Base-by-base conservation (phyloP, 2,888 invertebrate species). In the Iphiclides podalirius region DNA sequence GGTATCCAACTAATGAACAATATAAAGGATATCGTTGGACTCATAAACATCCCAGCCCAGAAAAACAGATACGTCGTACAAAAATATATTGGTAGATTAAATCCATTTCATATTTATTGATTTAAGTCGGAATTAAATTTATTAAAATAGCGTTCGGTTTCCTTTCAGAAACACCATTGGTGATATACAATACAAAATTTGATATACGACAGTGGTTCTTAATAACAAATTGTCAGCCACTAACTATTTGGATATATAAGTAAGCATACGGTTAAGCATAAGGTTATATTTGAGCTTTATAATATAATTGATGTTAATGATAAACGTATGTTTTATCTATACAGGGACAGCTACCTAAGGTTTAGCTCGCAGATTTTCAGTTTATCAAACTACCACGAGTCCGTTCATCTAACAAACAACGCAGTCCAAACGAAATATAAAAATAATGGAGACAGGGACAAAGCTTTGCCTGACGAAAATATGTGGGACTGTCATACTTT, bases 121-220 rank as follows among this genome's bases (percentile, higher is more conserved):
- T 20, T 20, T 20, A 20, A 4, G 2, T 2, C 31, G 31, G 8
- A 4, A 31, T 31, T 31, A 14, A 34, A 34, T 6, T 12, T 37
- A 38, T 37, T 31, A 26, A 20, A 41, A 50, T 58, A 14, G 4
- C 14, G 9, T 8, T 12, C n/a, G 2, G 3, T 43, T 61, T 56
- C 47, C 52, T 90, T 90, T 54, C 89, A 96, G 97, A 98, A 87
- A 92, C 93, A 52, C 98, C 98, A 0, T 83, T 98, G 44, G 92
- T 97, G 38, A 93, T 98, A 58, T 94, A 97, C 80, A 92, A 95
- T 66, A 97, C 97, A 1, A 98, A 98, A 85, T 98, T 98, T 74
- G 98, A 98, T 79, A 97, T 98, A 61, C 91, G 98, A 3, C 98
- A 98, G 79, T 98, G 98, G 98, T 98, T 98, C 81, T 85, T 98